A percentile compares a stretch with the other conserved stretches of the same genome.
phyloP scores from a whole-genome alignment of 2,113 vertebrate genomes.

The Crotalus horridus region DNA sequence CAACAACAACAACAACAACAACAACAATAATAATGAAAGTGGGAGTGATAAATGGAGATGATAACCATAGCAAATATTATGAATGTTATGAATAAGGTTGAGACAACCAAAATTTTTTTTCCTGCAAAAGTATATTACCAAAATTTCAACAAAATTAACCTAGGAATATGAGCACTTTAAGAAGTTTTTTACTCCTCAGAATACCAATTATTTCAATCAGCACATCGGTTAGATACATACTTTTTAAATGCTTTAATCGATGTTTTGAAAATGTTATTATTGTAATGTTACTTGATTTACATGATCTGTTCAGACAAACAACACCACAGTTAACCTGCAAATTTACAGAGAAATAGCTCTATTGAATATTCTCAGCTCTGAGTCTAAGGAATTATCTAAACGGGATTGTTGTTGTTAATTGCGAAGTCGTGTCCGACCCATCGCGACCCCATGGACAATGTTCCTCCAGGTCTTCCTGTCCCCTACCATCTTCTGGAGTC shows the following conservation, averaged over 20 bases:
- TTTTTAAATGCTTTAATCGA: constrained; percentile 31
- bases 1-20: too few species aligned
- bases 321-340: constrained; percentile 30
- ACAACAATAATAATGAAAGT: background rate
- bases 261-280: constrained; percentile 27
- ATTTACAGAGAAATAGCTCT: constrained; percentile 37
- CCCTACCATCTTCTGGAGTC: too few species aligned
- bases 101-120: background rate
- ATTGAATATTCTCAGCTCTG: constrained; percentile 25
- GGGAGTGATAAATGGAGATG: background rate
- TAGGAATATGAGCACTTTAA: constrained; percentile 32
- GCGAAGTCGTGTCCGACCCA: too few species aligned
- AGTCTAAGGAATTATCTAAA: constrained; percentile 39
- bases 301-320: constrained; percentile 30
- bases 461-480: too few species aligned
- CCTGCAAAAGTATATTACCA: constrained; percentile 12
- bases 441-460: too few species aligned
- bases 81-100: background rate
- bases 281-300: background rate
- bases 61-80: background rate
- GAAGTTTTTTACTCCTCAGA: constrained; percentile 22
- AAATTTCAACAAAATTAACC: constrained; percentile 16
- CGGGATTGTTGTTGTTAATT: background rate
- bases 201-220: constrained; percentile 16
- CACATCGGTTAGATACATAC: background rate